Conservation (phyloP, 2,888 invertebrate genomes). For the Hyppa rectilinea region DNA sequence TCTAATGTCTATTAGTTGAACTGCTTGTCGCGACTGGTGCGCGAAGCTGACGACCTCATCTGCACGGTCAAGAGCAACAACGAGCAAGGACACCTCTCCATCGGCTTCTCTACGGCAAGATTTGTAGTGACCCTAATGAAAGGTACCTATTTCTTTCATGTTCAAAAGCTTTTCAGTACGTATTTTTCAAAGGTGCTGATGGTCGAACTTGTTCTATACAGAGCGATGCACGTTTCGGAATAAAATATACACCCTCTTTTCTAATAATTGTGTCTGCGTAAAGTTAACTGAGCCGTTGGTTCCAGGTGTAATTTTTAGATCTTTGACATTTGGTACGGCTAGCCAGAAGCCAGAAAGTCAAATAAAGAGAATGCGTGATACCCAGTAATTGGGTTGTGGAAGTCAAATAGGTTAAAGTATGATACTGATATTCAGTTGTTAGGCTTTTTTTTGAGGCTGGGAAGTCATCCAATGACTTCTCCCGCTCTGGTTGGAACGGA, state of each 20-base stretch:
- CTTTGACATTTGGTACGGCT: background rate
- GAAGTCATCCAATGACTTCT: no score
- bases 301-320: background rate
- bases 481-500: no score
- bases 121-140: slow-evolving; percentile 83
- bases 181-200: background rate
- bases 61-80: slow-evolving; percentile 84
- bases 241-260: background rate
- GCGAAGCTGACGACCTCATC: slow-evolving; percentile 86
- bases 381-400: background rate
- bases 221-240: background rate
- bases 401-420: background rate
- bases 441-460: no score
- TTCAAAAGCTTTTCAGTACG: background rate
- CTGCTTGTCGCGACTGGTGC: slow-evolving; percentile 82
- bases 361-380: background rate
- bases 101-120: slow-evolving; percentile 85
- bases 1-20: slow-evolving; percentile 75
- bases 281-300: background rate
- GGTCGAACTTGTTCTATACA: background rate
- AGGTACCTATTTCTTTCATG: slow-evolving; percentile 68
- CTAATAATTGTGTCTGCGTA: background rate
- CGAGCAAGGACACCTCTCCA: slow-evolving; percentile 85
- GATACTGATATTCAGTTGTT: background rate
- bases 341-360: background rate